Evolutionary conservation across 2,888 invertebrate species (phyloP).

Genomic region (Incurvaria masculella): DNA sequence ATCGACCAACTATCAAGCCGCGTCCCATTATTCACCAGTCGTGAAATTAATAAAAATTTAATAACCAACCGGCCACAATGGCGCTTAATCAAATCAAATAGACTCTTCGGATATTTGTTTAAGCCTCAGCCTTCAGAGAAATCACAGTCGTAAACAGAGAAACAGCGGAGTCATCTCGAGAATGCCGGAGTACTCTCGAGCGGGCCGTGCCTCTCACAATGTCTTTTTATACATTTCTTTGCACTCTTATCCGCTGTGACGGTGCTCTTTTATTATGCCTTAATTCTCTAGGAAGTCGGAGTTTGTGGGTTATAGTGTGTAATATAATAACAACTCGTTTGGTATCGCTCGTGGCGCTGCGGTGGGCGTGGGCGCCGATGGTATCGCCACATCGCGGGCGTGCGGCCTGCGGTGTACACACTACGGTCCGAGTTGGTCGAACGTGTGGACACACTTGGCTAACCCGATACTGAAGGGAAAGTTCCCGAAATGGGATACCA

Average conservation of each 20-base stretch:
- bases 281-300: neutral
- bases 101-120: neutral
- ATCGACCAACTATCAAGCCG: neutral
- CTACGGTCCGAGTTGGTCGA: too few species aligned
- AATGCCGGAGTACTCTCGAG: slow-evolving; percentile 33
- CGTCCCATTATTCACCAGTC: neutral
- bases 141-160: slow-evolving; percentile 29
- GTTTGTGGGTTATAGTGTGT: neutral
- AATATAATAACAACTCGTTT: neutral
- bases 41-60: neutral
- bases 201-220: neutral
- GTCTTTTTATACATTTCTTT: neutral
- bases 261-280: neutral
- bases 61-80: neutral
- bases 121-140: neutral
- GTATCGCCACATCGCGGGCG: neutral
- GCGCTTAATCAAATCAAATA: neutral
- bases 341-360: neutral
- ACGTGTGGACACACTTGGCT: too few species aligned
- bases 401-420: neutral
- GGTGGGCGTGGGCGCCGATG: neutral
- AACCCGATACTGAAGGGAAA: too few species aligned
- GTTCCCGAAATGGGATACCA: too few species aligned
- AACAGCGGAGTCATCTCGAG: slow-evolving; percentile 43
- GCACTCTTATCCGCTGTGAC: neutral